These are phyloP conservation scores for Liposcelis brunnea DNA, from an alignment of 2,888 invertebrate genomes.

Conservation along the genomic window DNA sequence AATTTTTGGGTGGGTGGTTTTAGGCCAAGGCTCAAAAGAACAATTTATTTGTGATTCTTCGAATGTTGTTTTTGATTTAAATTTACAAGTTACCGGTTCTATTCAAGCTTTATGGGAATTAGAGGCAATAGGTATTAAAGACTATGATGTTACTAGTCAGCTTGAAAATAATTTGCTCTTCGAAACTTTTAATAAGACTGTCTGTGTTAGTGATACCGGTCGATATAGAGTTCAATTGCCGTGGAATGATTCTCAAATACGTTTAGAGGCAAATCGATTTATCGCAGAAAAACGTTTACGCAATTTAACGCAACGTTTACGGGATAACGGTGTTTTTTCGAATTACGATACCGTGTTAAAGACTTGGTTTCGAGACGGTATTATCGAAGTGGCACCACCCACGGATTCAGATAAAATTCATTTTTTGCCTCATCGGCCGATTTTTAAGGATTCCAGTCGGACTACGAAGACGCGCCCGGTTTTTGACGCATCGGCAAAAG, in stretches of 20 bases:
- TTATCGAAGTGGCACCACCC: too few species aligned
- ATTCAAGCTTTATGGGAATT: not conserved
- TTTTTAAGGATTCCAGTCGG: too few species aligned
- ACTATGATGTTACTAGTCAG: not conserved
- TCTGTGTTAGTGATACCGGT: not conserved
- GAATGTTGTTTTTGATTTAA: too few species aligned
- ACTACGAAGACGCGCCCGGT: too few species aligned
- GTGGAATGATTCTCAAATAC: not conserved
- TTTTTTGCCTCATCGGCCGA: too few species aligned
- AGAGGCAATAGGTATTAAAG: not conserved
- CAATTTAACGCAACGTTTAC: not conserved
- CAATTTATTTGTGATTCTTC: too few species aligned
- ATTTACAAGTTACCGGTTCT: too few species aligned
- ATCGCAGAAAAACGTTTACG: slow-evolving; percentile 1
- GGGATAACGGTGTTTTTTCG: slow-evolving; percentile 1
- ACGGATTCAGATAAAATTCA: too few species aligned
- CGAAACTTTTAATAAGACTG: not conserved
- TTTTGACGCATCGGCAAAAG: not conserved
- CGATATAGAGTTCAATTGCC: slow-evolving; percentile 9
- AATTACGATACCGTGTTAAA: slow-evolving; percentile 9
- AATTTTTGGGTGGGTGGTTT: not conserved
- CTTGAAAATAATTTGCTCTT: not conserved
- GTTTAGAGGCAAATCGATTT: not conserved
- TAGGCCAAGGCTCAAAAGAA: too few species aligned
- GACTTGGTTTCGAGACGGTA: too few species aligned